A percentile compares a stretch with the other conserved stretches of the same genome.
phyloP scores from a whole-genome alignment of 1,140 invertebrate species.

The Bathynomus jamesi region DNA sequence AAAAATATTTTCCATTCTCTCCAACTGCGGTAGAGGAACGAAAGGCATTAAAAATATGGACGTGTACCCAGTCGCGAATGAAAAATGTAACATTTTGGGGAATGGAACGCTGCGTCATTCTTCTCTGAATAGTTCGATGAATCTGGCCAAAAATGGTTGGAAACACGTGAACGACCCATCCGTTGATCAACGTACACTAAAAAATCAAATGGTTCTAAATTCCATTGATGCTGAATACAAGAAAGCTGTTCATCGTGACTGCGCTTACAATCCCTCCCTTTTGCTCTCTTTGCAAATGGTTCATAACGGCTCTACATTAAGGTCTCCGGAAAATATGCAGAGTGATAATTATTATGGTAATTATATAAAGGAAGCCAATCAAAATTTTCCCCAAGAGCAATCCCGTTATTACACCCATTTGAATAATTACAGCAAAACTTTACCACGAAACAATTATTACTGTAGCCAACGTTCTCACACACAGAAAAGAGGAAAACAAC shows the following conservation, averaged over 20 bases:
- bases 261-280: not conserved
- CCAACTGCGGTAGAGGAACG: not conserved
- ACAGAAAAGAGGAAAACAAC: not conserved
- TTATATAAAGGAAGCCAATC: not conserved
- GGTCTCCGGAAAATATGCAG: no score
- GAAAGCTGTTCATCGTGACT: not conserved
- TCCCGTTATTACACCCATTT: not conserved
- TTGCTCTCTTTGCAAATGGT: not conserved
- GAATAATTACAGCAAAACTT: not conserved
- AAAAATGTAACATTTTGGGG: constrained; percentile 13
- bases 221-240: not conserved
- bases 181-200: not conserved
- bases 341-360: not conserved
- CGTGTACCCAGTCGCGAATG: not conserved
- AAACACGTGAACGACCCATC: not conserved
- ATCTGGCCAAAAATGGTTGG: not conserved
- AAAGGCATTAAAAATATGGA: constrained; percentile 2
- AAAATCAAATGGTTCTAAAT: constrained; percentile 10
- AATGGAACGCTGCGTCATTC: constrained; percentile 4
- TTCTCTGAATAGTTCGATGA: constrained; percentile 1
- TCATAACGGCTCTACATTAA: not conserved
- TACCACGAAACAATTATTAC: not conserved
- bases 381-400: not conserved
- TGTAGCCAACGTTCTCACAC: not conserved
- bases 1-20: constrained; percentile 11